Evolutionary conservation across 2,113 vertebrate genomes (phyloP).

Genomic region (Podarcis muralis): DNA sequence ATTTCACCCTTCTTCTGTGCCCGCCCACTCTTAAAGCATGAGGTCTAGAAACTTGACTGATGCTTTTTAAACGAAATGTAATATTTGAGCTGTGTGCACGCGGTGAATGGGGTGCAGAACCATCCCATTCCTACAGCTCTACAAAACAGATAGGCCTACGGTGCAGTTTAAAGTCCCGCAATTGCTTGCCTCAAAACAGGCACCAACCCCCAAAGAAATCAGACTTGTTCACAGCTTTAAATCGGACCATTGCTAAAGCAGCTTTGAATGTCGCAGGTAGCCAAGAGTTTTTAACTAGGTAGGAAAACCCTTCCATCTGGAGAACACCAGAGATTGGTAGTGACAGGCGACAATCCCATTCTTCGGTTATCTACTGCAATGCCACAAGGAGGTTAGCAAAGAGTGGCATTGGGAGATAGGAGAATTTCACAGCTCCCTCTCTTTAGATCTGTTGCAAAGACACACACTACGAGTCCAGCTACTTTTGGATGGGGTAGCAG

Average conservation of each 20-base stretch:
- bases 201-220: neutral
- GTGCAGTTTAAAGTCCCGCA: neutral
- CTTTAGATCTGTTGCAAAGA: too few relatives aligned
- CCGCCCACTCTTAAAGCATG: neutral
- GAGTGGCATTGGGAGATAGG: too few relatives aligned
- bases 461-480: neutral
- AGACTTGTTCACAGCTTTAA: neutral
- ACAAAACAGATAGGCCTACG: neutral
- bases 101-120: neutral
- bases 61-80: neutral
- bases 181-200: neutral
- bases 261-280: neutral
- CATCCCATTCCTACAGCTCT: neutral
- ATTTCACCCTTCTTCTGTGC: neutral
- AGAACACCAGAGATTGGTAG: too few relatives aligned
- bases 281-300: neutral
- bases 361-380: too few relatives aligned
- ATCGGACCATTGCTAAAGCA: too few relatives aligned
- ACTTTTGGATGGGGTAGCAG: neutral
- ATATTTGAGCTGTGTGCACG: too few relatives aligned
- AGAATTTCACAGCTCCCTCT: too few relatives aligned
- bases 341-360: too few relatives aligned
- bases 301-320: too few relatives aligned
- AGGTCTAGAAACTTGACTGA: neutral
- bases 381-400: too few relatives aligned